A percentile compares a stretch with the other conserved stretches of the same genome.
phyloP scores from a whole-genome alignment of 2,113 vertebrate genomes.

The Prochilodus magdalenae region DNA sequence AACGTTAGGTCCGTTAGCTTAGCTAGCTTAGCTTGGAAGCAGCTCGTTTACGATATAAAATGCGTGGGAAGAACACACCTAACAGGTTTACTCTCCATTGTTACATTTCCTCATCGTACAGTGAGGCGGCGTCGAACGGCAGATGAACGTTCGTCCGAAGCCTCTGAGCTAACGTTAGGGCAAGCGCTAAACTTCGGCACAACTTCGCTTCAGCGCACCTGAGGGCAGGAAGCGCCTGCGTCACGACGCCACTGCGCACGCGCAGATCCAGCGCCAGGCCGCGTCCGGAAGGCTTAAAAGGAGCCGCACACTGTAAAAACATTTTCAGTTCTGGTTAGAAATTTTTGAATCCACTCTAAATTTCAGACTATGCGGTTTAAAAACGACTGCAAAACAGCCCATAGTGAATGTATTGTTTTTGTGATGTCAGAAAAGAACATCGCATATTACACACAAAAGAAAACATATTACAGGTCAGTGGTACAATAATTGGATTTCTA shows the following conservation, averaged over 20 bases:
- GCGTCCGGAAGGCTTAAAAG: neutral
- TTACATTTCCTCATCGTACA: neutral
- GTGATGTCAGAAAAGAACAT: too few relatives aligned
- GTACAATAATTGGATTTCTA: too few relatives aligned
- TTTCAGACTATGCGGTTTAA: too few relatives aligned
- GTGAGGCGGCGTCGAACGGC: neutral
- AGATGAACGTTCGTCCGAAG: neutral
- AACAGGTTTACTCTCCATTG: neutral
- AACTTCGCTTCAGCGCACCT: conserved; percentile 1
- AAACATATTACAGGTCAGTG: too few relatives aligned
- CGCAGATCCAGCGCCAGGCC: neutral
- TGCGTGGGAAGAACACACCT: neutral
- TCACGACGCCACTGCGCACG: neutral
- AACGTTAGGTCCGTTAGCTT: neutral
- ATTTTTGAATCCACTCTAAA: too few relatives aligned
- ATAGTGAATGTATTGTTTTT: too few relatives aligned
- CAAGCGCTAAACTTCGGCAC: neutral
- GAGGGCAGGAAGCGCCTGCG: neutral
- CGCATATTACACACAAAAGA: too few relatives aligned
- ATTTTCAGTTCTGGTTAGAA: too few relatives aligned
- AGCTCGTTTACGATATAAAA: neutral
- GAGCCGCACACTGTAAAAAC: too few relatives aligned
- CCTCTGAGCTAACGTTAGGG: neutral
- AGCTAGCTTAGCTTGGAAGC: neutral
- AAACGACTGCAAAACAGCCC: too few relatives aligned